These are phyloP conservation scores for Recurvirostra avosetta DNA, from an alignment of 2,113 vertebrate genomes.

Conservation along the genomic window DNA sequence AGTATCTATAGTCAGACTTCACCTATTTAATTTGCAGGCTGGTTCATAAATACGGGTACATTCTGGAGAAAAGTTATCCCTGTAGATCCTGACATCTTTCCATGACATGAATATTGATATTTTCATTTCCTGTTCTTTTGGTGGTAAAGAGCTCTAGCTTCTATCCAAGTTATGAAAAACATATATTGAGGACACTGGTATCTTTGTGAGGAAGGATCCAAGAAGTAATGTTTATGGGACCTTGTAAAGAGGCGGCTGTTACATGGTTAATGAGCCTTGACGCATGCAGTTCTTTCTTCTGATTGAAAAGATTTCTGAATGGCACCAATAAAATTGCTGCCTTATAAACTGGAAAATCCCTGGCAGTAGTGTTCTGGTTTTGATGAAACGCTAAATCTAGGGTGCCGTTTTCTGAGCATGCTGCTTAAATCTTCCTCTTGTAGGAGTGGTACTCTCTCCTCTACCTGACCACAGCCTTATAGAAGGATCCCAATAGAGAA, in stretches of 20 bases:
- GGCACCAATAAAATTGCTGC: slow-evolving; percentile 33
- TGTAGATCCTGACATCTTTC: background rate
- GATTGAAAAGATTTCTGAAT: slow-evolving; percentile 31
- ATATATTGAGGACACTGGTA: background rate
- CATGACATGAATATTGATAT: background rate
- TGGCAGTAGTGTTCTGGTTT: background rate
- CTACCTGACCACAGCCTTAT: background rate
- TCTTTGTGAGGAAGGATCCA: slow-evolving; percentile 1
- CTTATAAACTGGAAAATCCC: slow-evolving; percentile 30
- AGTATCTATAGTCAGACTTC: background rate
- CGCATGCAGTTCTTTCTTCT: background rate
- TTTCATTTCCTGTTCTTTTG: background rate
- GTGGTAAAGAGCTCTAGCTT: background rate
- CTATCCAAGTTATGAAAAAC: background rate
- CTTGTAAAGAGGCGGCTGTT: slow-evolving; percentile 43
- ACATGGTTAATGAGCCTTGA: slow-evolving; percentile 48
- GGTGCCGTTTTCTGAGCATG: background rate
- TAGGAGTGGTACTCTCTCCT: background rate
- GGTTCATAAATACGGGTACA: background rate
- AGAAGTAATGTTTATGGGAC: slow-evolving; percentile 25
- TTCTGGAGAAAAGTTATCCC: background rate
- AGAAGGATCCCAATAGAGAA: background rate
- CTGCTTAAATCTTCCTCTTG: background rate
- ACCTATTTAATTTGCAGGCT: background rate
- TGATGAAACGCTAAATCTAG: background rate